phyloP scores from a whole-genome alignment of 1,140 invertebrate species.

The Brachionus rubens region DNA sequence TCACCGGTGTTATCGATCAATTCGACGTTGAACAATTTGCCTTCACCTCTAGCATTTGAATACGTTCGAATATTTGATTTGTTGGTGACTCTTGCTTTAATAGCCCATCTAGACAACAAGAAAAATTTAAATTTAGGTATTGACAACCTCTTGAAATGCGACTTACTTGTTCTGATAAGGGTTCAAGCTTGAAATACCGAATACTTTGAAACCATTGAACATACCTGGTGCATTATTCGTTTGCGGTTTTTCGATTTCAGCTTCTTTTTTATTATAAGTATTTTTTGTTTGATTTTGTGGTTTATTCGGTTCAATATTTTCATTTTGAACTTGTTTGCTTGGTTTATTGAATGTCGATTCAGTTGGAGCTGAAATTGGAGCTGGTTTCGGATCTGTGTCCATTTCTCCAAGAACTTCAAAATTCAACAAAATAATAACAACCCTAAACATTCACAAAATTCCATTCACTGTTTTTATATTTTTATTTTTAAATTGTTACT shows the following conservation, averaged over 20 bases:
- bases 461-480: no score
- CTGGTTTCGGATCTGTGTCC: background rate
- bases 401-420: constrained; percentile 42
- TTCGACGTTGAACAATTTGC: constrained; percentile 87
- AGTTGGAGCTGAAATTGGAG: background rate
- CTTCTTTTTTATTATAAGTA: constrained; percentile 30
- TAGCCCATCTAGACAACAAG: constrained; percentile 73
- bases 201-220: constrained; percentile 44
- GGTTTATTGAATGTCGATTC: background rate
- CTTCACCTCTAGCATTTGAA: constrained; percentile 85
- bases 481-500: background rate
- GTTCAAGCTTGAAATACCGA: constrained; percentile 36
- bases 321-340: constrained; percentile 32
- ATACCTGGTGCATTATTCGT: constrained; percentile 2
- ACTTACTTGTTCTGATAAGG: constrained; percentile 46
- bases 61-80: constrained; percentile 79
- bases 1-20: constrained; percentile 88
- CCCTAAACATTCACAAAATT: background rate
- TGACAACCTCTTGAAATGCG: background rate
- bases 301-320: constrained; percentile 44
- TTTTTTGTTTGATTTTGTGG: background rate
- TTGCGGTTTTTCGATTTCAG: constrained; percentile 5
- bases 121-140: background rate
- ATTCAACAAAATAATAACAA: constrained; percentile 44
- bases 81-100: constrained; percentile 80